phyloP scores from a whole-genome alignment of 1,140 invertebrate species.

The Maconellicoccus hirsutus region DNA sequence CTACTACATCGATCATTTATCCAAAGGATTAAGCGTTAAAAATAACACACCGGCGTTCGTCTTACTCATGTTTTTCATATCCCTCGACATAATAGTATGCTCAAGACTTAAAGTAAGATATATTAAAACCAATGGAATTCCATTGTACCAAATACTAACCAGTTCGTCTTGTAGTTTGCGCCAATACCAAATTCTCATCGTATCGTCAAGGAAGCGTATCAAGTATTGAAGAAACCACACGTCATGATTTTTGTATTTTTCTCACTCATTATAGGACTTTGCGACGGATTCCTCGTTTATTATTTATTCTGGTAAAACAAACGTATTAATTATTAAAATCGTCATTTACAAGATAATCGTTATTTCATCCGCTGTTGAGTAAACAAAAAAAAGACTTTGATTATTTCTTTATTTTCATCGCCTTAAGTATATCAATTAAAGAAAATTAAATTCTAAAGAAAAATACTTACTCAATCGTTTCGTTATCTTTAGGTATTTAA shows the following conservation, averaged over 20 bases:
- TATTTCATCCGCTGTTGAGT: too few species aligned
- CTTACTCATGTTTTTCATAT: slow-evolving; percentile 46
- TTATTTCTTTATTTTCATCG: too few species aligned
- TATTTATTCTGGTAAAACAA: slow-evolving; percentile 58
- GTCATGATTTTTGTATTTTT: slow-evolving; percentile 55
- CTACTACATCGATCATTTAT: slow-evolving; percentile 46
- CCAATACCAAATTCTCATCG: slow-evolving; percentile 47
- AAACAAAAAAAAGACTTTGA: too few species aligned
- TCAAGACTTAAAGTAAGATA: slow-evolving; percentile 45
- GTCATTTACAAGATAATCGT: too few species aligned
- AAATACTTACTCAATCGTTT: too few species aligned
- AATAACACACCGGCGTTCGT: slow-evolving; percentile 57
- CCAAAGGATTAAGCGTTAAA: slow-evolving; percentile 40
- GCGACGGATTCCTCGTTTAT: slow-evolving; percentile 65
- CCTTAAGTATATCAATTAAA: neutral
- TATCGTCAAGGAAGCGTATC: slow-evolving; percentile 47
- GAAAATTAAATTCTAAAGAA: neutral
- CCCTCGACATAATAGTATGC: slow-evolving; percentile 50
- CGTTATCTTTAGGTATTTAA: too few species aligned
- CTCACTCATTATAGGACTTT: slow-evolving; percentile 53
- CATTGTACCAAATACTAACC: neutral
- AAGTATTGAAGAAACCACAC: slow-evolving; percentile 45
- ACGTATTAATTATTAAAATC: too few species aligned
- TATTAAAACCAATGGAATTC: too few species aligned
- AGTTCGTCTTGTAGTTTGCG: slow-evolving; percentile 42